A percentile compares a stretch with the other conserved stretches of the same genome.
phyloP scores from a whole-genome alignment of 1,140 invertebrate species.

The Monochamus saltuarius region DNA sequence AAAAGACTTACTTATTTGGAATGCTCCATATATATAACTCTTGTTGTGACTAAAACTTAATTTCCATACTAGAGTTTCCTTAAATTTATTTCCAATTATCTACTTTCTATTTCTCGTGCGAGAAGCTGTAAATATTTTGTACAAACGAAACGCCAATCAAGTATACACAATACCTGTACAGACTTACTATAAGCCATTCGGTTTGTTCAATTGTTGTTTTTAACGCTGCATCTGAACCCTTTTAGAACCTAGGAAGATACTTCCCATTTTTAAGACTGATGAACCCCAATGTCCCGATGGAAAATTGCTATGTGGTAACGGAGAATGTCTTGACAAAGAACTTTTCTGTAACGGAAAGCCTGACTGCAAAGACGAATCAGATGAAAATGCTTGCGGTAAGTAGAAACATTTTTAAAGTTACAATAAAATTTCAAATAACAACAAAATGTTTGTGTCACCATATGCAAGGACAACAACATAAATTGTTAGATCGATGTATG shows the following conservation, averaged over 20 bases:
- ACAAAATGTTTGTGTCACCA: no score
- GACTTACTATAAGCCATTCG: constrained; percentile 2
- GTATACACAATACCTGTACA: constrained; percentile 26
- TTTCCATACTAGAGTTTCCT: no score
- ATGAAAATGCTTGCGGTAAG: constrained; percentile 94
- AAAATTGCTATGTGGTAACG: constrained; percentile 85
- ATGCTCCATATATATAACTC: no score
- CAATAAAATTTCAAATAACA: no score
- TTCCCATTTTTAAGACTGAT: constrained; percentile 87
- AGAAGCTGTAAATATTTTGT: constrained; percentile 11
- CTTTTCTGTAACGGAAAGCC: constrained; percentile 90
- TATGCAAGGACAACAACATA: no score
- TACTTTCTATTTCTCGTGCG: constrained; percentile 24
- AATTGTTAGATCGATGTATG: neutral
- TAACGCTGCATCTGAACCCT: constrained; percentile 5
- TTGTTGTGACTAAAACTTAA: no score
- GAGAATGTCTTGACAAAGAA: constrained; percentile 86
- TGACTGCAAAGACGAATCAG: constrained; percentile 92
- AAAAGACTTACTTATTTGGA: no score
- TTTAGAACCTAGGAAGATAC: constrained; percentile 82
- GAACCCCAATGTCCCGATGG: constrained; percentile 86
- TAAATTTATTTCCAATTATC: constrained; percentile 5
- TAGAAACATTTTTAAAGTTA: constrained; percentile 41
- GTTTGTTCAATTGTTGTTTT: neutral
- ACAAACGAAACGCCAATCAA: constrained; percentile 29